Evolutionary conservation across 2,888 invertebrate genomes (phyloP).

Genomic region (Hirtodrosophila cameraria): DNA sequence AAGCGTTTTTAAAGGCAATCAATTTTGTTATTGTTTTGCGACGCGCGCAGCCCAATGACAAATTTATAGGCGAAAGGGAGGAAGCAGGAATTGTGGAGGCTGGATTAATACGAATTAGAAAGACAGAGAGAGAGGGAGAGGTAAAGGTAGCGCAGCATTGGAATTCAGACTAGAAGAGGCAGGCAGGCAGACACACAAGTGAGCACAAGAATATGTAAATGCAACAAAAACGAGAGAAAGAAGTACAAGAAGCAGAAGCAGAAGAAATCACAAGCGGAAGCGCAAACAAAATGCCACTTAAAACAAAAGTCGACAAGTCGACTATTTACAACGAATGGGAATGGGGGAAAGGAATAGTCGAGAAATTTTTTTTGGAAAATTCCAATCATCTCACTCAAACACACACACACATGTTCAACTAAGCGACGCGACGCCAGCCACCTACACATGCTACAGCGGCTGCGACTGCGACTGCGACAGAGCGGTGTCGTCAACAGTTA

Average conservation of each 20-base stretch:
- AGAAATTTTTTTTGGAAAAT: slow-evolving; percentile 74
- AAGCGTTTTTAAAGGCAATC: slow-evolving; percentile 31
- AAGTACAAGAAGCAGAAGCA: slow-evolving; percentile 12
- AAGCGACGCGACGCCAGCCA: slow-evolving; percentile 15
- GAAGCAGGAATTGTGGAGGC: background rate
- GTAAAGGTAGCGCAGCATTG: background rate
- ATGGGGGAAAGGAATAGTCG: slow-evolving; percentile 27
- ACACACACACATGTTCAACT: slow-evolving; percentile 8
- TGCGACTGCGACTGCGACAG: background rate
- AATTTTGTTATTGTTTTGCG: slow-evolving; percentile 70
- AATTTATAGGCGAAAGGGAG: slow-evolving; percentile 19
- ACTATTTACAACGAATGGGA: slow-evolving; percentile 24
- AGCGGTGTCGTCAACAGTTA: slow-evolving; percentile 28
- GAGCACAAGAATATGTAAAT: slow-evolving; percentile 26
- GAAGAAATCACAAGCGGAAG: slow-evolving; percentile 64
- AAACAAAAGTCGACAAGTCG: slow-evolving; percentile 54
- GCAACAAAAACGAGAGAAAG: slow-evolving; percentile 16
- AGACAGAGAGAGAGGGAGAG: background rate
- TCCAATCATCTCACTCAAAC: slow-evolving; percentile 64
- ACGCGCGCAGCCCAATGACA: slow-evolving; percentile 60
- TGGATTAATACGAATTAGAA: slow-evolving; percentile 13
- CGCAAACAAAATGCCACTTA: slow-evolving; percentile 68
- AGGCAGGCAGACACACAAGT: background rate
- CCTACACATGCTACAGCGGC: slow-evolving; percentile 39
- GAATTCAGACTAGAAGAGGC: slow-evolving; percentile 4